These are phyloP conservation scores for Drosophila teissieri DNA, from an alignment of 1,140 invertebrate genomes.

Conservation along the genomic window DNA sequence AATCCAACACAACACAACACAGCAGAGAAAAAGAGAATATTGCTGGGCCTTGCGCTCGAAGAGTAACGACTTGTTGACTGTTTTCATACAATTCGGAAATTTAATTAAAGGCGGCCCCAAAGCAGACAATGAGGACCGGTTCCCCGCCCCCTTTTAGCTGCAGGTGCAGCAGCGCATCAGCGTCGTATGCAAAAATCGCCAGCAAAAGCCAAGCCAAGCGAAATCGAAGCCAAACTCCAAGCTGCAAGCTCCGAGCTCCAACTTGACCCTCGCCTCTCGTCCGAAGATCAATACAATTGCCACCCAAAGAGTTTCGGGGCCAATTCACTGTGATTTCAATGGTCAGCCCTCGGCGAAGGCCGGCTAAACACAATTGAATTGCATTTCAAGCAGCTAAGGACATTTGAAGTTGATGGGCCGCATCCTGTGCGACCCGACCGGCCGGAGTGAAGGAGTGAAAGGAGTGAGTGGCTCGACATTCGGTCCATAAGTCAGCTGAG, in stretches of 20 bases:
- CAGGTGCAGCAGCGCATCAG: constrained; percentile 55
- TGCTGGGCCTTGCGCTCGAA: constrained; percentile 44
- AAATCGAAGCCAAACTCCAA: not conserved
- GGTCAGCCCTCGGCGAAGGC: constrained; percentile 23
- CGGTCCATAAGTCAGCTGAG: constrained; percentile 64
- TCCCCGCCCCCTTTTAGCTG: constrained; percentile 39
- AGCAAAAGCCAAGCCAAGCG: no score
- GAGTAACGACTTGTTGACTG: constrained; percentile 82
- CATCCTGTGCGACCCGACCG: constrained; percentile 57
- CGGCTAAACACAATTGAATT: constrained; percentile 78
- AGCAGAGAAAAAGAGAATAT: constrained; percentile 45
- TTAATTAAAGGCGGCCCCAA: constrained; percentile 80
- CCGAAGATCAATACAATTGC: constrained; percentile 78
- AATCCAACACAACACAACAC: not conserved
- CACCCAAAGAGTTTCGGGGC: constrained; percentile 59
- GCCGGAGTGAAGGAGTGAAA: no score
- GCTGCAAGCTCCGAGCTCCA: no score
- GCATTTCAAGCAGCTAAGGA: constrained; percentile 79
- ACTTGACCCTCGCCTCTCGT: constrained; percentile 54
- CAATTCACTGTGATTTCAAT: constrained; percentile 31
- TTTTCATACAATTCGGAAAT: constrained; percentile 83
- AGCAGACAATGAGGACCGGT: constrained; percentile 76
- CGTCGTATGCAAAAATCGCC: constrained; percentile 48
- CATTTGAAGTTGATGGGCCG: constrained; percentile 80
- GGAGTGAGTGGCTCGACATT: not conserved